A percentile compares a stretch with the other conserved stretches of the same genome.
These are phyloP conservation scores for Aegotheles bennettii DNA, from an alignment of 2,113 vertebrate genomes.

Conservation along the genomic window DNA sequence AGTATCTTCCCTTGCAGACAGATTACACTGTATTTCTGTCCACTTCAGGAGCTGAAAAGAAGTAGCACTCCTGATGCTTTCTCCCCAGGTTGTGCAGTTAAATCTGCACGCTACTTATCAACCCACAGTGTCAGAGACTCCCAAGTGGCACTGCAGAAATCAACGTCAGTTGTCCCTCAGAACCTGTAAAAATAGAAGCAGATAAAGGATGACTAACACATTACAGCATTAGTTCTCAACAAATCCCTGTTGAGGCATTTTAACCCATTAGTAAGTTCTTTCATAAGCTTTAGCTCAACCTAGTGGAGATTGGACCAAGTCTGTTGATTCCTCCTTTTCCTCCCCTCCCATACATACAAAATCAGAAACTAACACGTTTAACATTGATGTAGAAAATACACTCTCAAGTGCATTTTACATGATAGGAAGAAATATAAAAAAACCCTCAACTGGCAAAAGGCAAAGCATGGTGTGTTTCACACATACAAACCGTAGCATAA, in stretches of 20 bases:
- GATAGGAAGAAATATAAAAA: not conserved
- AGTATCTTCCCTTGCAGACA: not conserved
- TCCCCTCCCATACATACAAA: not conserved
- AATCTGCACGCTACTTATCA: conserved; percentile 24
- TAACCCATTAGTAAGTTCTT: conserved; percentile 37
- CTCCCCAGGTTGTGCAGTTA: not conserved
- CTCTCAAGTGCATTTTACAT: not conserved
- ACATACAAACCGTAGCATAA: not conserved
- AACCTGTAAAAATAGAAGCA: conserved; percentile 79
- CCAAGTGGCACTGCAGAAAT: conserved; percentile 37
- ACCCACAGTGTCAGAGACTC: conserved; percentile 2
- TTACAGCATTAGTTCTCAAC: conserved; percentile 61
- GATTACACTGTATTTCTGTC: conserved; percentile 13
- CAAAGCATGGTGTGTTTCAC: not conserved
- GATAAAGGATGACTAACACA: conserved; percentile 75
- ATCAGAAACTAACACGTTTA: not conserved
- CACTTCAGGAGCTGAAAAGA: conserved; percentile 11
- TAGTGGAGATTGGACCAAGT: conserved; percentile 7
- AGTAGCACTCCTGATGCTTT: not conserved
- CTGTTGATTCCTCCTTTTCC: not conserved
- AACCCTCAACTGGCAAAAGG: not conserved
- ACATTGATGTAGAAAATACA: not conserved
- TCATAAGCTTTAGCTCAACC: conserved; percentile 48
- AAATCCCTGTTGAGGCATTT: conserved; percentile 64
- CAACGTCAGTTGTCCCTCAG: conserved; percentile 70